Conservation (phyloP, 2,888 invertebrate species). For the Caenorhabditis zanzibari region DNA sequence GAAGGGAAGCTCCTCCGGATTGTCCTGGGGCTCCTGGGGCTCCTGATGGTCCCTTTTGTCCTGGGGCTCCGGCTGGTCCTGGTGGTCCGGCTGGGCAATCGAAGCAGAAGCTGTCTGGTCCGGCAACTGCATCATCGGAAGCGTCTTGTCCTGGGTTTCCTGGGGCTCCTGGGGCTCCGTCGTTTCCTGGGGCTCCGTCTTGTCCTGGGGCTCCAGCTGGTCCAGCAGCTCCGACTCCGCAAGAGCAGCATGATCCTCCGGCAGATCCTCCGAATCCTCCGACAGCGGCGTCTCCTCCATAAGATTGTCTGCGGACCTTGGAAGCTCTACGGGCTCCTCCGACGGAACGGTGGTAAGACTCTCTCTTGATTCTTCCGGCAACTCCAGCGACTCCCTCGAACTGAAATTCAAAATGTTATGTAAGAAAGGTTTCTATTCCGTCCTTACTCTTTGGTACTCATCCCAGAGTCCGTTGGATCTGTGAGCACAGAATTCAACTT, state of each 20-base stretch:
- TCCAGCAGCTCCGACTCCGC: constrained; percentile 71
- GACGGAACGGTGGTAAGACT: constrained; percentile 53
- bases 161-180: constrained; percentile 71
- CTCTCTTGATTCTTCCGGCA: constrained; percentile 67
- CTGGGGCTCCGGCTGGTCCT: constrained; percentile 71
- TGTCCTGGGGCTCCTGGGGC: constrained; percentile 67
- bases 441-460: constrained; percentile 72
- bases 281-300: constrained; percentile 61
- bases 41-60: constrained; percentile 71
- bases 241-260: constrained; percentile 68
- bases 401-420: constrained; percentile 35
- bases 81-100: constrained; percentile 73
- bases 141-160: constrained; percentile 72
- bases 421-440: too few species aligned
- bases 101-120: constrained; percentile 72
- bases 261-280: constrained; percentile 60
- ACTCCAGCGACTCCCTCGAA: constrained; percentile 67
- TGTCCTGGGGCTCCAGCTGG: constrained; percentile 71
- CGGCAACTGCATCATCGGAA: constrained; percentile 53
- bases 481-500: constrained; percentile 76
- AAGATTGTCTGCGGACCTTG: constrained; percentile 65
- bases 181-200: constrained; percentile 74
- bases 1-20: constrained; percentile 58
- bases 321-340: constrained; percentile 47
- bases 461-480: constrained; percentile 76